A percentile compares a stretch with the other conserved stretches of the same genome.
Conservation (phyloP, 2,113 vertebrate species). For the Apistogramma diplotaenia region DNA sequence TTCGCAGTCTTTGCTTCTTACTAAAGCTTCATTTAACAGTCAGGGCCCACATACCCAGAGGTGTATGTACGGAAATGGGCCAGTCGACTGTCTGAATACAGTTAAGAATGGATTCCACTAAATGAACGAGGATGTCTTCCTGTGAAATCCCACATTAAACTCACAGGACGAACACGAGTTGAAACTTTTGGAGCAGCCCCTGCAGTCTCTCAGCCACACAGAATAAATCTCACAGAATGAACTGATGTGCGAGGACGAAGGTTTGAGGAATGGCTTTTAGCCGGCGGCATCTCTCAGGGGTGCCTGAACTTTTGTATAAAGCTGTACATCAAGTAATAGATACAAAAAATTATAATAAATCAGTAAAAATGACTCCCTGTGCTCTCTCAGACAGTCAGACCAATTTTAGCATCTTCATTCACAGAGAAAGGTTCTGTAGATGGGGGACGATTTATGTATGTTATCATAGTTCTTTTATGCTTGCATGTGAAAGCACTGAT, state of each 20-base stretch:
- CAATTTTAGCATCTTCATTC: neutral
- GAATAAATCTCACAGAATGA: neutral
- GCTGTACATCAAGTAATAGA: neutral
- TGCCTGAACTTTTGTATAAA: neutral
- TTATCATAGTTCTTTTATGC: neutral
- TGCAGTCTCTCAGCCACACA: neutral
- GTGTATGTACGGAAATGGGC: neutral
- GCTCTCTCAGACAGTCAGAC: neutral
- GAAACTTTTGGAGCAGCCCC: neutral
- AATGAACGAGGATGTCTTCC: neutral
- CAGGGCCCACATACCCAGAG: neutral
- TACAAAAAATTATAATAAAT: neutral
- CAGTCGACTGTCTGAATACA: neutral
- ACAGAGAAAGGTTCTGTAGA: neutral
- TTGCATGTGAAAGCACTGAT: neutral
- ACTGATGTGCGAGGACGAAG: neutral
- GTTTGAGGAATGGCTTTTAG: neutral
- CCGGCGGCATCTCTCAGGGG: neutral
- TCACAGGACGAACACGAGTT: neutral
- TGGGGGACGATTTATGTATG: neutral
- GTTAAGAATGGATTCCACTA: neutral
- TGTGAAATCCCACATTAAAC: neutral
- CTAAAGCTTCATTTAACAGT: neutral
- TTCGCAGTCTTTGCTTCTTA: neutral
- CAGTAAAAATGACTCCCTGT: fast-evolving